Percentiles rank a stretch among this genome's conserved stretches.
Evolutionary conservation across 2,797 vertebrate species (phyloP).

Genomic region (Chloroceryle inda): DNA sequence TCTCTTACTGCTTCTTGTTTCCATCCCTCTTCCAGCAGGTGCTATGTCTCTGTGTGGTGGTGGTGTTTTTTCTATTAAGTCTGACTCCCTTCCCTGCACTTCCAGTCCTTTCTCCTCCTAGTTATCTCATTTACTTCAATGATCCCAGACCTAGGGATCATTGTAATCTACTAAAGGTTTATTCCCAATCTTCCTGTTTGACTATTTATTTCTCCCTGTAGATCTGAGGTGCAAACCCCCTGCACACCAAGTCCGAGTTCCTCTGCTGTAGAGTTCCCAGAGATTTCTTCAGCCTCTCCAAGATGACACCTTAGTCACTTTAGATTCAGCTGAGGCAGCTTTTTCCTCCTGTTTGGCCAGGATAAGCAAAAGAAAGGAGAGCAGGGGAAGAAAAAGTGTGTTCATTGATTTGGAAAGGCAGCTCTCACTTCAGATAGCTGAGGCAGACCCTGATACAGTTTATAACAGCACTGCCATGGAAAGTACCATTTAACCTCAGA

Average conservation of each 20-base stretch:
- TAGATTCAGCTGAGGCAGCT: not conserved
- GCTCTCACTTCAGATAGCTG: not conserved
- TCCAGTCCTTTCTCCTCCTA: not conserved
- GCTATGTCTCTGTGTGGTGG: not conserved
- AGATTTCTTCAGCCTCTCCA: not conserved
- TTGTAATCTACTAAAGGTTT: not conserved
- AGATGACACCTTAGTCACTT: not conserved
- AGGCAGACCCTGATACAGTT: not conserved
- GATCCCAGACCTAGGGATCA: not conserved
- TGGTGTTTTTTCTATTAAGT: not conserved
- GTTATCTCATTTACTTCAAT: not conserved
- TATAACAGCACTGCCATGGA: not conserved
- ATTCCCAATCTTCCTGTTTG: not conserved
- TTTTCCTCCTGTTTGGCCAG: not conserved
- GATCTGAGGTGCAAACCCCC: not conserved
- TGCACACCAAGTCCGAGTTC: not conserved
- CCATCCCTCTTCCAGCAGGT: not conserved
- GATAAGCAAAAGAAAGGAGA: not conserved
- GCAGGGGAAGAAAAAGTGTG: not conserved
- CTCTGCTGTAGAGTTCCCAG: not conserved
- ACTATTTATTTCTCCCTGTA: not conserved
- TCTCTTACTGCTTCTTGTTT: not conserved
- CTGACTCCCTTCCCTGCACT: not conserved
- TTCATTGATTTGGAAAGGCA: not conserved
- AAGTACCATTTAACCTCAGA: not conserved